Base-by-base conservation (phyloP, 2,113 vertebrate species). In the Corythoichthys haematopterus region DNA sequence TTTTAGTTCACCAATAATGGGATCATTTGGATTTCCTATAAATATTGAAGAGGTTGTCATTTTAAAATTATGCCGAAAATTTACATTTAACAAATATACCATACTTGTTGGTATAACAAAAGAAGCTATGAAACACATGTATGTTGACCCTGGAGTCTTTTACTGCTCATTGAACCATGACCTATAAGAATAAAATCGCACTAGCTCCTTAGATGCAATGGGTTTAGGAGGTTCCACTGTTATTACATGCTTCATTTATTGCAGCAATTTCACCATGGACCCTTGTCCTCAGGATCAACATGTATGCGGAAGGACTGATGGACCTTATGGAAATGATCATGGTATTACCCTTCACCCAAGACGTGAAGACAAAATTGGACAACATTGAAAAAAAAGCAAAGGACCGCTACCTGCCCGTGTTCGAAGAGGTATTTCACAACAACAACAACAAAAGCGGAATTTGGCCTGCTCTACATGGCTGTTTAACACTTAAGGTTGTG, bases 261-360 rank as follows among this genome's bases (percentile, higher is more conserved):
- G 3, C 28, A 4, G 4, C 46, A 7, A n/a, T 20, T 12, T 52
- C 20, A 38, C 38, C 63, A 36, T n/a, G 38, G 52, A 13, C 58
- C 8, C 47, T 68, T 74, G 59, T 59, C 80, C 66, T 35, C 12
- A 97, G 95, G 89, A 92, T 95, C 83, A 92, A 96, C 81, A 94
- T 94, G 90, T 96, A 94, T 58, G 83, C 91, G 7, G 94, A 96
- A 72, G 94, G 94, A 55, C 57, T 91, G 57, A 69, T 75, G 1
- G 94, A 98, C 64, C 82, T 94, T 35, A 95, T 92, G 91, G 90
- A 90, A 6, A 87, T 93, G 87, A 84, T 95, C 0, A 85, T 94
- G 81, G 2, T 52, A 0, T 74, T 90, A 65, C 81, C 86, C 46
- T 94, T 97, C 66, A 69, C 66, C 8, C 7, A 85, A 14, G 76